phyloP scores from a whole-genome alignment of 2,888 invertebrate genomes.

The Pristionchus mayeri region DNA sequence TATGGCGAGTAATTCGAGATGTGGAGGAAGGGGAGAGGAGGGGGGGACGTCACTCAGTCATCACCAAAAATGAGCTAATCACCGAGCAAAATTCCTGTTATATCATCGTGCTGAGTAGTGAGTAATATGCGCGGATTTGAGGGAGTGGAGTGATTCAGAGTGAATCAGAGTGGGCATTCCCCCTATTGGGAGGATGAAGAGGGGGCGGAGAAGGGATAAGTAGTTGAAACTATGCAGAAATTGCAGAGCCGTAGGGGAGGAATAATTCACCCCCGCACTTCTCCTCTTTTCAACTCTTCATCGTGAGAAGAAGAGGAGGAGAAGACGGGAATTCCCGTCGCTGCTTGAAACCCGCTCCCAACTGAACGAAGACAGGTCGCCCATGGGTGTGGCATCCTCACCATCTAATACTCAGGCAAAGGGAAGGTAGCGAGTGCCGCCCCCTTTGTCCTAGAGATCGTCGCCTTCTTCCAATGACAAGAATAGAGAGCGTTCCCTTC shows the following conservation, averaged over 20 bases:
- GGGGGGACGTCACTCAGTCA: neutral
- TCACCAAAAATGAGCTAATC: neutral
- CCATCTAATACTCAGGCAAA: too few relatives aligned
- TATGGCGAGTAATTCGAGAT: neutral
- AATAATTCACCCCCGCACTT: conserved; percentile 13
- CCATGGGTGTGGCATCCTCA: conserved; percentile 7
- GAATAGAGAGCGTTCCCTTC: neutral
- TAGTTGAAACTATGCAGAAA: conserved; percentile 10
- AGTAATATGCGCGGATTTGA: conserved; percentile 2
- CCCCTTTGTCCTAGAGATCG: neutral
- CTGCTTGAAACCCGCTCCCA: neutral
- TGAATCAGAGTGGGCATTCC: conserved; percentile 17
- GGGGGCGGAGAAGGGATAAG: neutral
- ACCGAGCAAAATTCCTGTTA: neutral
- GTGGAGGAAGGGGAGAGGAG: neutral
- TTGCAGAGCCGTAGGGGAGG: neutral
- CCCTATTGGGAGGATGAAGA: neutral
- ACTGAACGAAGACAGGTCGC: neutral
- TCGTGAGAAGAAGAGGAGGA: neutral
- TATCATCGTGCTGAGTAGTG: neutral
- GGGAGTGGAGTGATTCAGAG: neutral
- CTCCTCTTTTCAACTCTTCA: neutral
- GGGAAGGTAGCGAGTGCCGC: neutral
- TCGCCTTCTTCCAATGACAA: neutral
- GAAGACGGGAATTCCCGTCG: neutral